Evolutionary conservation across 2,888 invertebrate species (phyloP), one percentile per base, ranked within the genome.

Genomic region (Gisinianus flammeolus): DNA sequence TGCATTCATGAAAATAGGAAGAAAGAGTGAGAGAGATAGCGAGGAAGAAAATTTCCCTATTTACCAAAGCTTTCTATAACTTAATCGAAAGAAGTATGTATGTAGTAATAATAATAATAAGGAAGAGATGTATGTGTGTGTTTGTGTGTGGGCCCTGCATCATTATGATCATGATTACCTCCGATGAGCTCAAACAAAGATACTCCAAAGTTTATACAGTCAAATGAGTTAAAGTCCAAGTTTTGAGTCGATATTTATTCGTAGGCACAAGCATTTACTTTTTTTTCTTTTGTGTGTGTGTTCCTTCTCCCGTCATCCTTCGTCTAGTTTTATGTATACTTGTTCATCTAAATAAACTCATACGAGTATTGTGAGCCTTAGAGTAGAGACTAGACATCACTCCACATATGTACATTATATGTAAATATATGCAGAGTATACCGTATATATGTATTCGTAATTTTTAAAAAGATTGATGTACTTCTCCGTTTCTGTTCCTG

Each of bases 131-230:
- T n/a, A 22, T 22, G 58, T 3, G 16, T 1, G 22, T n/a, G 22
- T 24, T n/a, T 58, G 72, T 62, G 72, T 72, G 72, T 72, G 72
- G 72, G 72, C 72, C 62, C 54, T 58, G n/a, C 70, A 72, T 72
- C 58, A 72, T 72, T 72, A 72, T 58, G 22, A 72, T 72, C 62
- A 56, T 58, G 72, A 72, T 72, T 72, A 58, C 72, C 72, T 72
- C 58, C 72, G 62, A 72, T 72, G 72, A 72, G 58, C 19, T 31
- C 72, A 58, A 72, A 72, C 54, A 72, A 70, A 70, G 44, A 54
- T 24, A 19, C 44, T n/a, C 10, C n/a, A n/a, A 68, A 28, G 22
- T 64, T 68, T 68, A 22, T 70, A 31, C 33, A 19, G 28, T 69
- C 26, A 33, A 44, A 16, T 31, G 30, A 67, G n/a, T 67, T 30